Evolutionary conservation across 1,140 invertebrate genomes (phyloP), one percentile per base, ranked within the genome.

Genomic region (Pseudachorutes palmiensis): DNA sequence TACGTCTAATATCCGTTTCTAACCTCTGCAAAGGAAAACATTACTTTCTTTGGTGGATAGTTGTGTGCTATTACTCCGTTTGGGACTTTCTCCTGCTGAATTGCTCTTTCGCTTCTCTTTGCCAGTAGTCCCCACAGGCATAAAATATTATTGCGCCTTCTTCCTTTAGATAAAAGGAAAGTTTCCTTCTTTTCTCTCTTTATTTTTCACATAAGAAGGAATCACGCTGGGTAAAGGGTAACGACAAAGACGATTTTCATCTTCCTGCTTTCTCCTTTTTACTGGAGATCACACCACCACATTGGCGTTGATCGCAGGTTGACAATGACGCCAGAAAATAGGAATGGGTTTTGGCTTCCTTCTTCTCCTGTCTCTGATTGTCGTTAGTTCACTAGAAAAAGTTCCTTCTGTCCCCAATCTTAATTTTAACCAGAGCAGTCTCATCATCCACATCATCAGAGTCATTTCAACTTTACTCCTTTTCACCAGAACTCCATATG

Each of bases 101-200:
- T 65, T 65, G 63, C 63, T 65, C 48, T 48, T 64, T 51, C 62
- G 32, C 62, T 48, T 64, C 51, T n/a, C n/a, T n/a, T n/a, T n/a
- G n/a, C n/a, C n/a, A n/a, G n/a, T n/a, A 66, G 65, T 67, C 65
- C 65, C 65, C 65, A 67, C 57, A 67, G 65, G 65, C 65, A 62
- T 67, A 67, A 67, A 67, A 67, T 67, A 67, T 67, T 67, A 67
- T 67, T 67, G 65, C 65, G 65, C 65, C 60, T 67, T 66, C 36
- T 62, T 66, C 36, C 19, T 26, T 48, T 60, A 45, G 60, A 62
- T 62, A 62, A 62, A 67, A 67, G 62, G 60, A 66, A 66, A 60
- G 22, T 66, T 66, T 60, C 57, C 57, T 49, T 60, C 57, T 48
- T 67, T 57, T 14, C 61, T 28, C 12, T 62, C 36, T 45, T 45